A percentile compares a stretch with the other conserved stretches of the same genome.
phyloP scores from a whole-genome alignment of 2,888 invertebrate species.

The Hirtodrosophila histrioides region DNA sequence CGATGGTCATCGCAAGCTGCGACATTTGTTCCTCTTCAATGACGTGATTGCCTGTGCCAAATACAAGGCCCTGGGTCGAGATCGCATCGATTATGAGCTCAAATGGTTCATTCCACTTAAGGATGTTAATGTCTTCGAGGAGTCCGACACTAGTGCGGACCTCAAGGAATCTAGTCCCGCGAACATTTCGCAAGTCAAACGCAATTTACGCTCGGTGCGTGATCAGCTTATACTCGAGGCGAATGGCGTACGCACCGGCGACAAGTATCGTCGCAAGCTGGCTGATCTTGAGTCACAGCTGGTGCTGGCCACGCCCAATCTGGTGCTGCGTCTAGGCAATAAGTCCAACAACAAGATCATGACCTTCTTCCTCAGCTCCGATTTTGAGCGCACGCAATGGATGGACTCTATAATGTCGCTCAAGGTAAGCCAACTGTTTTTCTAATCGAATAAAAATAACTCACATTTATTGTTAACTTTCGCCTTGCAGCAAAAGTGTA shows the following conservation, averaged over 20 bases:
- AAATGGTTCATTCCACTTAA: constrained; percentile 97
- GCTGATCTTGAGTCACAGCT: constrained; percentile 95
- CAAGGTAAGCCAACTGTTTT: constrained; percentile 59
- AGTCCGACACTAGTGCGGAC: constrained; percentile 86
- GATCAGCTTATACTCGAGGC: constrained; percentile 92
- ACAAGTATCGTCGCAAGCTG: constrained; percentile 95
- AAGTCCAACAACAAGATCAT: constrained; percentile 89
- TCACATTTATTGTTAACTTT: background rate
- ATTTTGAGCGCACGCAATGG: constrained; percentile 97
- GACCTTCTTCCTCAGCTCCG: constrained; percentile 95
- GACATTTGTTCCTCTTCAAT: constrained; percentile 97
- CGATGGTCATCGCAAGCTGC: constrained; percentile 93
- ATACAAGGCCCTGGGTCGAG: constrained; percentile 94
- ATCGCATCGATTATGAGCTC: constrained; percentile 94
- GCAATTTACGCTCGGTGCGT: constrained; percentile 93
- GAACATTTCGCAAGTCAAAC: constrained; percentile 93
- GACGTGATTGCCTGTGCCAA: constrained; percentile 98
- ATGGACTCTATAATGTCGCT: constrained; percentile 94
- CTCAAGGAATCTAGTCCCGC: constrained; percentile 91
- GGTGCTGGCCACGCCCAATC: constrained; percentile 94
- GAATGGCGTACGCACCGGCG: constrained; percentile 86
- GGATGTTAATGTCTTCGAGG: constrained; percentile 91
- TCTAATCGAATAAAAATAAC: no score
- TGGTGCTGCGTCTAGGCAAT: constrained; percentile 92
- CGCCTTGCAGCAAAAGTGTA: constrained; percentile 85